Conservation (phyloP, 2,113 vertebrate genomes). For the Scophthalmus maximus region DNA sequence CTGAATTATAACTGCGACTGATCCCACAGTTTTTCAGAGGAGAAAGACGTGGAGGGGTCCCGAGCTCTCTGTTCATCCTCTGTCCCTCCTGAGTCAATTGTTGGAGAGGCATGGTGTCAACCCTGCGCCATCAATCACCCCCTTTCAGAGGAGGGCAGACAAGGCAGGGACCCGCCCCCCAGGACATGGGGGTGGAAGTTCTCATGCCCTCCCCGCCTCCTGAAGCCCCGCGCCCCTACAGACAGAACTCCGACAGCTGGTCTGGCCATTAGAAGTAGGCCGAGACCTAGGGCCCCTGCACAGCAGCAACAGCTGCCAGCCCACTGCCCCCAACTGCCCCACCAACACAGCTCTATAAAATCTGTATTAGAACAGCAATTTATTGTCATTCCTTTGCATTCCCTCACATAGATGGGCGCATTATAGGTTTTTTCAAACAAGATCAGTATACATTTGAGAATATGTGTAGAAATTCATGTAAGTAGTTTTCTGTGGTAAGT, state of each 20-base stretch:
- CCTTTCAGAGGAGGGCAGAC: constrained; percentile 86
- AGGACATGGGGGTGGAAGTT: constrained; percentile 85
- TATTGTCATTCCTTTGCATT: constrained; percentile 72
- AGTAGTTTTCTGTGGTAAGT: neutral
- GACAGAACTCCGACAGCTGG: constrained; percentile 87
- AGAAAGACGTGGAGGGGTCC: constrained; percentile 79
- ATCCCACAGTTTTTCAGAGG: constrained; percentile 80
- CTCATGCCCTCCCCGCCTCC: constrained; percentile 87
- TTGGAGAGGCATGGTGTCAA: constrained; percentile 84
- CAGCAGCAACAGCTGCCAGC: constrained; percentile 86
- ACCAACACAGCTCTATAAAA: constrained; percentile 72
- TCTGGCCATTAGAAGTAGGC: constrained; percentile 84
- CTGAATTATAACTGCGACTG: constrained; percentile 83
- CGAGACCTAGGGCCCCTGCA: constrained; percentile 79
- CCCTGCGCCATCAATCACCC: constrained; percentile 86
- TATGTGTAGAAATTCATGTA: neutral
- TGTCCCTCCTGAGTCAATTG: constrained; percentile 85
- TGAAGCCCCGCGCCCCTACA: constrained; percentile 79
- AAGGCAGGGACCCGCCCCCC: constrained; percentile 84
- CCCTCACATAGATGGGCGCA: constrained; percentile 55
- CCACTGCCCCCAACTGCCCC: constrained; percentile 73
- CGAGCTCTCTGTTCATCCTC: constrained; percentile 78
- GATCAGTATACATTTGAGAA: neutral
- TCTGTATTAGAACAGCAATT: constrained; percentile 75
- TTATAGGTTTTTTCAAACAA: constrained; percentile 17